phyloP scores from a whole-genome alignment of 1,140 invertebrate species.

The Anthonomus grandis region DNA sequence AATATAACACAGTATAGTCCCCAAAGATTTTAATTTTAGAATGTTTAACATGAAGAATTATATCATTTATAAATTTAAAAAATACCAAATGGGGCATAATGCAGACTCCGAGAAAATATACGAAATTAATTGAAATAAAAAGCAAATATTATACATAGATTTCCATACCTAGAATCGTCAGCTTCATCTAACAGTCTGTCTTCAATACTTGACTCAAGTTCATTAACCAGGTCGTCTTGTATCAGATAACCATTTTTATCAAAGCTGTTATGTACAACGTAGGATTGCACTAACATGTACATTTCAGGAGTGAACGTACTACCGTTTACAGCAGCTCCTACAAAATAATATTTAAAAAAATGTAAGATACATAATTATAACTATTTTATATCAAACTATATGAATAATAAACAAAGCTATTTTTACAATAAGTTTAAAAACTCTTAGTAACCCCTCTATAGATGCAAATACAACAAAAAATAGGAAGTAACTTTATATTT shows the following conservation, averaged over 20 bases:
- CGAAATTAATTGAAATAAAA: no score
- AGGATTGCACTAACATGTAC: slow-evolving; percentile 47
- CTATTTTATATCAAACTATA: not conserved
- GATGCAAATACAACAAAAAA: no score
- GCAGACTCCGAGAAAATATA: no score
- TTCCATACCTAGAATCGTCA: slow-evolving; percentile 14
- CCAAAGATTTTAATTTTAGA: no score
- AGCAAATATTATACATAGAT: no score
- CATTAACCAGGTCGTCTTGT: slow-evolving; percentile 49
- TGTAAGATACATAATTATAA: not conserved
- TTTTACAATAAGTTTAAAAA: not conserved
- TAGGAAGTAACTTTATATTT: no score
- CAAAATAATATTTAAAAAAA: not conserved
- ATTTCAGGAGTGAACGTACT: slow-evolving; percentile 53
- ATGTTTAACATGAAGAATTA: no score
- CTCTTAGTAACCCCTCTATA: no score
- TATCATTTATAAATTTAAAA: no score
- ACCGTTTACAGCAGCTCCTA: slow-evolving; percentile 64
- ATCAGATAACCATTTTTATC: slow-evolving; percentile 57
- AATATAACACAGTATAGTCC: no score
- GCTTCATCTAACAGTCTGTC: slow-evolving; percentile 16
- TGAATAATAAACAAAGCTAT: not conserved
- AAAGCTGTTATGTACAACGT: slow-evolving; percentile 66
- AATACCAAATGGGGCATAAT: no score
- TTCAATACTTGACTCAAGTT: slow-evolving; percentile 26